These are phyloP conservation scores for Puma concolor DNA, from an alignment of 2,113 vertebrate species.

Conservation along the genomic window DNA sequence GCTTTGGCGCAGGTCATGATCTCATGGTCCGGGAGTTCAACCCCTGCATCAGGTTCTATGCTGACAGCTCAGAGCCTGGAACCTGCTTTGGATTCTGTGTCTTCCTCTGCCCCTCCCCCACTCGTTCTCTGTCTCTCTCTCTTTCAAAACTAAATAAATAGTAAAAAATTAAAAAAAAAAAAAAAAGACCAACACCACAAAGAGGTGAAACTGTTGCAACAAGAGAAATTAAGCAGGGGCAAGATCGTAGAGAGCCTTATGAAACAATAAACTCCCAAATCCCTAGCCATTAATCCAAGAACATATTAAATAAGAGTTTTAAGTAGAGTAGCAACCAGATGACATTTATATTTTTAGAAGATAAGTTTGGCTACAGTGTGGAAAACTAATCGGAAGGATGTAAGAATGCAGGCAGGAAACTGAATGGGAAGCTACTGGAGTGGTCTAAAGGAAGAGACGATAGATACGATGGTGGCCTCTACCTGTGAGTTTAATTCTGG, in stretches of 20 bases:
- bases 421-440: background rate
- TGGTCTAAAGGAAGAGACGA: fast-evolving
- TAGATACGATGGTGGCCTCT: fast-evolving
- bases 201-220: fast-evolving
- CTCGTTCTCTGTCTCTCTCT: too few relatives aligned
- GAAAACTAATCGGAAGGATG: background rate
- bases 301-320: background rate
- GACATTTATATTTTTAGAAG: background rate
- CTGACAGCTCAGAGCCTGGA: too few relatives aligned
- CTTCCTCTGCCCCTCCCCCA: too few relatives aligned
- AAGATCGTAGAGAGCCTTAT: background rate
- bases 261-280: background rate
- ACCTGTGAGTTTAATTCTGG: background rate
- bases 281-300: background rate
- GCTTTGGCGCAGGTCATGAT: too few relatives aligned
- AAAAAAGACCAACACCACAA: background rate
- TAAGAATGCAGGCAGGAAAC: background rate
- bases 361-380: too few relatives aligned
- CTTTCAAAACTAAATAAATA: too few relatives aligned
- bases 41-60: too few relatives aligned
- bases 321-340: background rate
- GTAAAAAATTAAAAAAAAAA: too few relatives aligned
- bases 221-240: background rate
- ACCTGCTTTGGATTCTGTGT: too few relatives aligned
- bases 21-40: too few relatives aligned